A percentile compares a stretch with the other conserved stretches of the same genome.
These are phyloP conservation scores for Porites divaricata DNA, from an alignment of 92 coral and sea anemone genomes.

Conservation along the genomic window DNA sequence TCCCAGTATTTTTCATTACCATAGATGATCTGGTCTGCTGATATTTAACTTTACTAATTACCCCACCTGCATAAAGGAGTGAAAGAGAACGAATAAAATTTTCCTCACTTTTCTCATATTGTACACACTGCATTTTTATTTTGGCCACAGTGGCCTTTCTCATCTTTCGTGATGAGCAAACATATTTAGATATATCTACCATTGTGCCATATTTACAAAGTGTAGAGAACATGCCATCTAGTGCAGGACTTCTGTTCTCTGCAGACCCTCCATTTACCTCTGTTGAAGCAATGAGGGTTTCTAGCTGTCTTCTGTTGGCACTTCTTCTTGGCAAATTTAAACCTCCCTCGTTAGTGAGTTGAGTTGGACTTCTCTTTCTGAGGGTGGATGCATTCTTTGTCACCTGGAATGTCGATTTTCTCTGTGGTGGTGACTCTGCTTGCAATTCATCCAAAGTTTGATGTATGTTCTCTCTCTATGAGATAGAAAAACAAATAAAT, in stretches of 20 bases:
- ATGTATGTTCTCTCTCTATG: too few species aligned
- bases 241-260: too few species aligned
- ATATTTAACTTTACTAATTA: constrained; percentile 58
- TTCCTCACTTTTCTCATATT: constrained; percentile 47
- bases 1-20: too few species aligned
- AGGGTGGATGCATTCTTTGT: constrained; percentile 44
- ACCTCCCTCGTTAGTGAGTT: constrained; percentile 35
- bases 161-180: constrained; percentile 31
- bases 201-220: too few species aligned
- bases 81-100: constrained; percentile 54
- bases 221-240: too few species aligned
- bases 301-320: constrained; percentile 65
- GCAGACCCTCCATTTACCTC: too few species aligned
- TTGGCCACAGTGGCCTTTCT: constrained; percentile 26
- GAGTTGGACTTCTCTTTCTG: constrained; percentile 54
- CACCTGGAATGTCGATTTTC: too few species aligned
- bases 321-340: constrained; percentile 52
- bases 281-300: too few species aligned
- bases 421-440: too few species aligned
- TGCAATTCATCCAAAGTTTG: too few species aligned
- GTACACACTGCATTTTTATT: background rate
- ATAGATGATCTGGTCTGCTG: constrained; percentile 65
- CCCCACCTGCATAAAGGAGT: constrained; percentile 70
- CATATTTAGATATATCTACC: too few species aligned
- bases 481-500: too few species aligned